A percentile compares a stretch with the other conserved stretches of the same genome.
These are phyloP conservation scores for Aradus depressus DNA, from an alignment of 2,888 invertebrate genomes.

Conservation along the genomic window DNA sequence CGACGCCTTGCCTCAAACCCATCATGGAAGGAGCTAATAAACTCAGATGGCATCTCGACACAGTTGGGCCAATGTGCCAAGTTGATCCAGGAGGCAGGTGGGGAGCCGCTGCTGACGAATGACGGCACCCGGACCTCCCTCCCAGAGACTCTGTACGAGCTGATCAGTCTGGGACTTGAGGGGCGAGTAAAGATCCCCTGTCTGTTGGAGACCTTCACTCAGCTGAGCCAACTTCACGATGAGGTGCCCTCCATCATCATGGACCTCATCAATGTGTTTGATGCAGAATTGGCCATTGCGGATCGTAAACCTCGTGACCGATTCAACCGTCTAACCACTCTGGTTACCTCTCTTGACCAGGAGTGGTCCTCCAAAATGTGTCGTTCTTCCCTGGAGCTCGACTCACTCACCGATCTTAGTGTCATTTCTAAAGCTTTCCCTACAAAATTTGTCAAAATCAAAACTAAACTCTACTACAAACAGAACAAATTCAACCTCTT, in stretches of 20 bases:
- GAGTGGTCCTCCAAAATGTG: slow-evolving; percentile 45
- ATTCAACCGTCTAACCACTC: slow-evolving; percentile 36
- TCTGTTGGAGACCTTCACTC: slow-evolving; percentile 57
- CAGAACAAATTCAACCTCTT: slow-evolving; percentile 98
- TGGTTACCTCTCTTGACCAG: slow-evolving; percentile 20
- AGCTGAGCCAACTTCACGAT: slow-evolving; percentile 63
- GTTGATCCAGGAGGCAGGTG: slow-evolving; percentile 9
- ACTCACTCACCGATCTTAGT: slow-evolving; percentile 82
- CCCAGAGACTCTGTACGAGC: slow-evolving; percentile 63
- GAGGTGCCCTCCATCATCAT: slow-evolving; percentile 72
- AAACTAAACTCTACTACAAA: slow-evolving; percentile 98
- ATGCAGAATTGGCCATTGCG: slow-evolving; percentile 61
- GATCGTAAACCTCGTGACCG: slow-evolving; percentile 46
- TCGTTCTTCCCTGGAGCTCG: slow-evolving; percentile 86
- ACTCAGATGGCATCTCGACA: slow-evolving; percentile 1
- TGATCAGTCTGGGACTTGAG: slow-evolving; percentile 64
- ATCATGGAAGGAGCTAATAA: slow-evolving; percentile 12
- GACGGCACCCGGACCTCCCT: slow-evolving; percentile 36
- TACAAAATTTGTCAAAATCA: slow-evolving; percentile 93
- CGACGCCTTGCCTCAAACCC: background rate
- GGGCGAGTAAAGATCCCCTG: slow-evolving; percentile 69
- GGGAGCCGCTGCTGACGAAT: slow-evolving; percentile 4
- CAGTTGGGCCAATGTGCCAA: slow-evolving; percentile 9
- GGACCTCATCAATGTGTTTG: slow-evolving; percentile 73
- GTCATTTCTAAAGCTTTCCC: slow-evolving; percentile 66